Conservation (phyloP, 2,888 invertebrate genomes). For the Rhagophthalmus giganteus region DNA sequence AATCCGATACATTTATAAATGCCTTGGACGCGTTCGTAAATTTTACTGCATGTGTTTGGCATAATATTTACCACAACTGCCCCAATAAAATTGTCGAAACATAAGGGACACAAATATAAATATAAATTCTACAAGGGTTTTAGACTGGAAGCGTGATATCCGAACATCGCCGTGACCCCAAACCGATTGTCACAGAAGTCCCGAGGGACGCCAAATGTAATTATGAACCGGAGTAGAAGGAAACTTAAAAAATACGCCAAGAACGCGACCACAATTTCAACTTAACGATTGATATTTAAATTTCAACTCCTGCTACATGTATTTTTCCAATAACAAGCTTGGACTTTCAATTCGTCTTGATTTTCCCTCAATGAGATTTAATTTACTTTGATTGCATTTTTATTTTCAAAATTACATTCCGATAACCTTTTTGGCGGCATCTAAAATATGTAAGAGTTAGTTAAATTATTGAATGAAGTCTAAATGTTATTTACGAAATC, state of each 20-base stretch:
- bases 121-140: conserved; percentile 28
- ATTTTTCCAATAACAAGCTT: conserved; percentile 20
- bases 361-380: background rate
- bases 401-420: background rate
- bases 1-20: conserved; percentile 1
- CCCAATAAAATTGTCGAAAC: conserved; percentile 27
- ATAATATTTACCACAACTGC: conserved; percentile 20
- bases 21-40: background rate
- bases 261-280: conserved; percentile 26
- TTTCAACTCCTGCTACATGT: conserved; percentile 14
- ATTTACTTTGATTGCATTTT: background rate
- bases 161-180: conserved; percentile 16
- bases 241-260: conserved; percentile 27
- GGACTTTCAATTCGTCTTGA: conserved; percentile 16
- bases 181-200: conserved; percentile 27
- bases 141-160: conserved; percentile 23
- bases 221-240: conserved; percentile 21
- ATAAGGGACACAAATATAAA: conserved; percentile 29
- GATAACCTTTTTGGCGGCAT: background rate
- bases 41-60: conserved; percentile 4
- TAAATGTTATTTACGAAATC: too few species aligned
- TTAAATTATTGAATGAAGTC: too few species aligned
- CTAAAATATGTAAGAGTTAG: too few species aligned
- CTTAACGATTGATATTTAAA: conserved; percentile 30
- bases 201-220: conserved; percentile 28